phyloP scores from a whole-genome alignment of 64 coral and sea anemone species.

The Montipora sp. region DNA sequence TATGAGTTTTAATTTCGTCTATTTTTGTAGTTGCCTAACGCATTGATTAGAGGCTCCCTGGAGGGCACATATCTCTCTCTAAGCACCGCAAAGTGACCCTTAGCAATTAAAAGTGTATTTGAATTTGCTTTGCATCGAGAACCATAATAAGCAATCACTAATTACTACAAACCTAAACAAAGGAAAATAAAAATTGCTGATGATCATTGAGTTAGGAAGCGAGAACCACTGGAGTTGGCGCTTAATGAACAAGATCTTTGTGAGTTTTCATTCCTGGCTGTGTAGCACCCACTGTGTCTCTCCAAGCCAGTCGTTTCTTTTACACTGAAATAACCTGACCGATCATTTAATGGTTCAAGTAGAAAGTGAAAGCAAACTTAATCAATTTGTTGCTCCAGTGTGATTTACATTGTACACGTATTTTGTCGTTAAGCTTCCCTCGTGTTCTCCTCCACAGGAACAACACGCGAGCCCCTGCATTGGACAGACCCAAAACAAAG shows the following conservation, averaged over 20 bases:
- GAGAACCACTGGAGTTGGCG: conserved; percentile 39
- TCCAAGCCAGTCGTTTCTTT: neutral
- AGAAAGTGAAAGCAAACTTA: conserved; percentile 42
- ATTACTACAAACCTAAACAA: conserved; percentile 60
- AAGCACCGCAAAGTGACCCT: conserved; percentile 47
- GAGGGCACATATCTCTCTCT: conserved; percentile 41
- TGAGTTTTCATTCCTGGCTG: conserved; percentile 38
- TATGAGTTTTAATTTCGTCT: conserved; percentile 49
- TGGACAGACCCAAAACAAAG: conserved; percentile 40
- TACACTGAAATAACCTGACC: conserved; percentile 4
- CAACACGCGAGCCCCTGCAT: conserved; percentile 32
- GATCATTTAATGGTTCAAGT: conserved; percentile 25
- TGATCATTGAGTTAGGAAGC: conserved; percentile 50
- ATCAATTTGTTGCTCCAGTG: conserved; percentile 12
- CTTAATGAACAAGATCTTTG: conserved; percentile 48
- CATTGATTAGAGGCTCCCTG: conserved; percentile 25
- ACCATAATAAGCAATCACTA: conserved; percentile 62
- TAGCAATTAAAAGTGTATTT: conserved; percentile 65
- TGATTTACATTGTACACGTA: conserved; percentile 10
- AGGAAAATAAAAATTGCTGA: conserved; percentile 58
- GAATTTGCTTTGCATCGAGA: conserved; percentile 58
- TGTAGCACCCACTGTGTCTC: conserved; percentile 27
- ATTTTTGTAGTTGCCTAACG: conserved; percentile 41
- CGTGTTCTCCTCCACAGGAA: conserved; percentile 44
- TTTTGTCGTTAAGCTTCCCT: conserved; percentile 2